These are phyloP conservation scores for Phoxinus dragarum DNA, from an alignment of 2,797 vertebrate genomes.

Conservation along the genomic window DNA sequence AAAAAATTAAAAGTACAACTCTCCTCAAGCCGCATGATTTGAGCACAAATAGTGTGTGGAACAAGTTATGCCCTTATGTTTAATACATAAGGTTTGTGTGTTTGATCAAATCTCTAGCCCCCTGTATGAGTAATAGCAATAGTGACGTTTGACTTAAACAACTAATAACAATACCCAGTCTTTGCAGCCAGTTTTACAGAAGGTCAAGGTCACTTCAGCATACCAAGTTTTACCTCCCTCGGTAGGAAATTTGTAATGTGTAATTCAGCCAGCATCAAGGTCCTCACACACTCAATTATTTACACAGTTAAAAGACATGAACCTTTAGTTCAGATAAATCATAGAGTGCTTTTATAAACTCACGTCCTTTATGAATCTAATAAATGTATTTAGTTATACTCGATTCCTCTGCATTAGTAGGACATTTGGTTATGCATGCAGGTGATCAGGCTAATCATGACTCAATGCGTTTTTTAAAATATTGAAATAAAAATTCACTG, in stretches of 20 bases:
- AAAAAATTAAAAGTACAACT: neutral
- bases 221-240: neutral
- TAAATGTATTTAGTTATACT: neutral
- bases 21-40: neutral
- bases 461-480: neutral
- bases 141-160: neutral
- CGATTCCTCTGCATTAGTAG: neutral
- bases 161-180: neutral
- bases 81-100: neutral
- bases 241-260: neutral
- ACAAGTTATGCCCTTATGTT: neutral
- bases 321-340: slow-evolving; percentile 13
- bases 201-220: neutral
- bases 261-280: slow-evolving; percentile 16
- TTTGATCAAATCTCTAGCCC: neutral
- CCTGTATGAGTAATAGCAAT: neutral
- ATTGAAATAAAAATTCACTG: no score
- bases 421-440: neutral
- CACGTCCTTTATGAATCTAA: no score
- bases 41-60: neutral
- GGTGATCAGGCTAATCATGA: neutral
- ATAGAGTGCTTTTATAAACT: neutral
- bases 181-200: neutral
- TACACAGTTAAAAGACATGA: neutral
- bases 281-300: neutral